Base-by-base conservation (phyloP, 2,113 vertebrate genomes). In the Alosa alosa region DNA sequence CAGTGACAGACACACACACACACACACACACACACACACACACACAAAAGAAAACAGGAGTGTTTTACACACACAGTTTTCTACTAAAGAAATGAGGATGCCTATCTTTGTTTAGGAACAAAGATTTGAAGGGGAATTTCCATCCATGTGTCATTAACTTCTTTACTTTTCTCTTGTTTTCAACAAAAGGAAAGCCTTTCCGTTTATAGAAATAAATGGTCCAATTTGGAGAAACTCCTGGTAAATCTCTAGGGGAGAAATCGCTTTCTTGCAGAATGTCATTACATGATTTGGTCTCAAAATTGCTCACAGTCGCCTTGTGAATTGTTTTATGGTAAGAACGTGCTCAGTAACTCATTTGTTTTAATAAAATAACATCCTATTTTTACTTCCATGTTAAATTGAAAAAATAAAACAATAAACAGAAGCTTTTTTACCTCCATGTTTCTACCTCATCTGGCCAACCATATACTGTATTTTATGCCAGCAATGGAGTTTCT, bases 1-100 rank as follows among this genome's bases (percentile, higher is more conserved):
- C 84, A 86, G 13, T 81, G 7, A 84, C 60, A 87, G 86, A 90
- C 90, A 93, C 82, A 92, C 87, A 92, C 89, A 91, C 88, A 90
- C 81, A 81, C 90, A 93, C 82, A 92, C 87, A 92, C 89, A 91
- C 88, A 90, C 81, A 81, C 75, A 84, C 82, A 92, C 88, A 91
- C 91, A 89, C 88, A 93, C 86, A 64, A 0, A 22, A 92, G 88
- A 91, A 91, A 90, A 89, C 93, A 85, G 10, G n/a, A 25, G 10
- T 78, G 72, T 36, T 78, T 78, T 78, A 39, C 10, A 78, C 13
- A 78, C 36, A 78, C 1, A 17, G 36, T 18, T 17, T 78, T 39
- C 10, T 39, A 17, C 91, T 86, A 88, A 36, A 82, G 18, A 83
- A 84, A 52, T 22, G n/a, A 39, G 41, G 45, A 44, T 36, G 85